Conservation (phyloP, 2,797 vertebrate species). For the Hemitrygon akajei region DNA sequence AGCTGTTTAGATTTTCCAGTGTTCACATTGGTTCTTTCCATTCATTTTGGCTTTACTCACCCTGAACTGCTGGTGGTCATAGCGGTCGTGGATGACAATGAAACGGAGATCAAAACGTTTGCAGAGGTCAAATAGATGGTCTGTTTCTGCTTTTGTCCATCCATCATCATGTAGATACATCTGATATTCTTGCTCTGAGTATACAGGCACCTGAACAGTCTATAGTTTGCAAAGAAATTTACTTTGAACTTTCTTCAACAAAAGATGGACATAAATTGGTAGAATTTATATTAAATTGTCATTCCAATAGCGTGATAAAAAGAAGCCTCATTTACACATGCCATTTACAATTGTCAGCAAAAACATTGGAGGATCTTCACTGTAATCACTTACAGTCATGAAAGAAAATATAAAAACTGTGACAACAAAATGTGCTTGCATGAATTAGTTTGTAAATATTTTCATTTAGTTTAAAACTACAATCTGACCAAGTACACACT, state of each 20-base stretch:
- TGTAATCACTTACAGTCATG: not conserved
- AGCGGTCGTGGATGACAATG: conserved; percentile 89
- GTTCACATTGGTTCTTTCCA: not conserved
- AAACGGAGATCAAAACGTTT: conserved; percentile 96
- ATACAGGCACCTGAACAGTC: conserved; percentile 93
- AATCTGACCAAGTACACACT: not conserved
- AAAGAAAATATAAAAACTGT: not conserved
- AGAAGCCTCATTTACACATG: not conserved
- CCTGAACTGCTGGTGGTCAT: conserved; percentile 96
- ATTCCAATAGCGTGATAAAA: not conserved
- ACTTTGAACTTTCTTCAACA: not conserved
- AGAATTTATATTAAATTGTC: not conserved
- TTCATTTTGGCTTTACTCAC: conserved; percentile 56
- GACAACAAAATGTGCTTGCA: not conserved
- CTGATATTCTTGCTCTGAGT: conserved; percentile 96
- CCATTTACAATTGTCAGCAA: not conserved
- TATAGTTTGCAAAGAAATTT: conserved; percentile 44
- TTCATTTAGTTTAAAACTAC: not conserved
- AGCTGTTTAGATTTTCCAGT: not conserved
- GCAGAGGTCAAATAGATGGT: conserved; percentile 93
- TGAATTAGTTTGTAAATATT: not conserved
- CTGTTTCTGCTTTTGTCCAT: conserved; percentile 96
- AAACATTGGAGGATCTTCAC: too few relatives aligned
- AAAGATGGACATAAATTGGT: not conserved
- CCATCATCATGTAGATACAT: conserved; percentile 93